Evolutionary conservation across 2,888 invertebrate species (phyloP).

Genomic region (Onthophagus sagittarius): DNA sequence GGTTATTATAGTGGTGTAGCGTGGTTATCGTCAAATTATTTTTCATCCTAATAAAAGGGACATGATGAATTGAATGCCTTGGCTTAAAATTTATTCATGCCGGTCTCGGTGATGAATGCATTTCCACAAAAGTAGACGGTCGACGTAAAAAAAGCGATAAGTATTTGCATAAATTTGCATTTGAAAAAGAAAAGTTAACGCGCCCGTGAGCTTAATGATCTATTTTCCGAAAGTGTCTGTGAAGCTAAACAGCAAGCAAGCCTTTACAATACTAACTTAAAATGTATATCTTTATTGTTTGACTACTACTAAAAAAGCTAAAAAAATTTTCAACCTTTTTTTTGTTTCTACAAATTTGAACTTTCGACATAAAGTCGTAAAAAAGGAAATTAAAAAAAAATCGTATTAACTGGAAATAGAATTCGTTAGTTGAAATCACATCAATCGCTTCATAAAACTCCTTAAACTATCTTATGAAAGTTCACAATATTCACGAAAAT

Average conservation of each 20-base stretch:
- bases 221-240: conserved; percentile 3
- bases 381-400: no score
- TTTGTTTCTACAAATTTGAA: no score
- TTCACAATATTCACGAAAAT: background rate
- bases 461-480: background rate
- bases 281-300: background rate
- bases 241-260: background rate
- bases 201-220: conserved; percentile 9
- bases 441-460: background rate
- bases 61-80: conserved; percentile 4
- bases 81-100: conserved; percentile 5
- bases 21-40: background rate
- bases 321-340: background rate
- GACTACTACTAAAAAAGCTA: background rate
- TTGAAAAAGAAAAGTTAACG: conserved; percentile 11
- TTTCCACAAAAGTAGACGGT: conserved; percentile 11
- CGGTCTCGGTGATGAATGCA: conserved; percentile 12
- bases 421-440: no score
- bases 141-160: background rate
- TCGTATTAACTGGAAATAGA: no score
- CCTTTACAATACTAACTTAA: background rate
- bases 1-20: background rate
- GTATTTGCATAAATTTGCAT: conserved; percentile 15
- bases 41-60: background rate
- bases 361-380: no score